phyloP scores from a whole-genome alignment of 2,797 vertebrate species.

The Lepidocolaptes lacrymiger region DNA sequence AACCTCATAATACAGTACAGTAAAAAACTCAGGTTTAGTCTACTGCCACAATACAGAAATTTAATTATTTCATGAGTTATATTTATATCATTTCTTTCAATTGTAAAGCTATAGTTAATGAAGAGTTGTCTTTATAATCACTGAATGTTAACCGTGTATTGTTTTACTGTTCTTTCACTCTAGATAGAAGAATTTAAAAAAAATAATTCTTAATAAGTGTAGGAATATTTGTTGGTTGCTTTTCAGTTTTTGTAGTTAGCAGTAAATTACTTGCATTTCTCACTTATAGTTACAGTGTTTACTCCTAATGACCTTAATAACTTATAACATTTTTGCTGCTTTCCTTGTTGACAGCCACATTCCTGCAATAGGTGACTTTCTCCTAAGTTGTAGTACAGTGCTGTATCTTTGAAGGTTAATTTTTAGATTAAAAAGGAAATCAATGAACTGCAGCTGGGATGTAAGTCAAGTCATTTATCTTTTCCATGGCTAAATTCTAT shows the following conservation, averaged over 20 bases:
- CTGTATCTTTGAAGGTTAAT: background rate
- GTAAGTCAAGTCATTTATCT: background rate
- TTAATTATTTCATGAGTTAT: background rate
- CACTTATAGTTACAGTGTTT: background rate
- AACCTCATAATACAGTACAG: no score
- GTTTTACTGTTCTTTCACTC: background rate
- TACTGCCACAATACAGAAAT: no score
- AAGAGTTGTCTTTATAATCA: background rate
- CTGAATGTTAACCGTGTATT: background rate
- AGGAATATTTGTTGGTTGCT: background rate
- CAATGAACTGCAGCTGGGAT: background rate
- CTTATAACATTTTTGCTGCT: background rate
- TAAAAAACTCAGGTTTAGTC: no score
- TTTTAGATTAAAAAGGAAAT: conserved; percentile 18
- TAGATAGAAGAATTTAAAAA: background rate
- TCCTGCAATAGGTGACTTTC: background rate
- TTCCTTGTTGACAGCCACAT: background rate
- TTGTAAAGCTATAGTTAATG: background rate
- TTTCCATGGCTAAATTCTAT: background rate
- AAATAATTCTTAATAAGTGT: background rate
- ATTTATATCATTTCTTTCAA: background rate
- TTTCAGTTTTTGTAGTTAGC: background rate
- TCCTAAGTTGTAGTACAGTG: background rate
- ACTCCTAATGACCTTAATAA: background rate
- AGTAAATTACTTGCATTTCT: background rate